Conservation (phyloP, 2,797 vertebrate genomes). For the Margarornis squamiger region DNA sequence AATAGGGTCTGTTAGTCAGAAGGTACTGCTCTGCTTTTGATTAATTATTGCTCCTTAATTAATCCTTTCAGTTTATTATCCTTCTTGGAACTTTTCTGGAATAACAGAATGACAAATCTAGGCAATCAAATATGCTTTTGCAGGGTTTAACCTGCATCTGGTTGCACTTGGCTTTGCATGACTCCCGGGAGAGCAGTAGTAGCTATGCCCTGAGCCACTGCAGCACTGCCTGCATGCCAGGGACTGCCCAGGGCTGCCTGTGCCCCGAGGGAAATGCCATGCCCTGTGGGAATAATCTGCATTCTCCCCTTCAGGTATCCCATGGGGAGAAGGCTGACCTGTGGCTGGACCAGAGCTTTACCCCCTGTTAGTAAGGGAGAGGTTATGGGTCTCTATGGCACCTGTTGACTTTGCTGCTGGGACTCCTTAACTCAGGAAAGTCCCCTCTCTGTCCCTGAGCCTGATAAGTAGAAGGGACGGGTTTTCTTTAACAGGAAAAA, state of each 20-base stretch:
- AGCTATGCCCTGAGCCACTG: rapidly evolving
- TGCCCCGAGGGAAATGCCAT: not conserved
- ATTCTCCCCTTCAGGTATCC: rapidly evolving
- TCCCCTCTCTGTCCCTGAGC: not conserved
- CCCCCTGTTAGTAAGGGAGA: not conserved
- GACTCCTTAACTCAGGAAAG: not conserved
- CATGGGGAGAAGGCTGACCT: not conserved
- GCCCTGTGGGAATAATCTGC: rapidly evolving
- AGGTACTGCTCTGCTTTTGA: not conserved
- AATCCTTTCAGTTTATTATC: not conserved
- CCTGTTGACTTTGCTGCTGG: not conserved
- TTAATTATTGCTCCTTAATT: conserved; percentile 21
- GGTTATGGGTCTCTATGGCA: not conserved
- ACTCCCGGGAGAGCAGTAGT: not conserved
- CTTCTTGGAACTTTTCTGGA: not conserved
- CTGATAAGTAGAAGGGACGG: not conserved
- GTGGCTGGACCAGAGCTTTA: not conserved
- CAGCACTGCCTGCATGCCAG: not conserved
- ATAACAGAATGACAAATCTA: not conserved
- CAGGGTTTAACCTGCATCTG: not conserved
- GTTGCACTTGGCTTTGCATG: not conserved
- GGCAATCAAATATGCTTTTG: not conserved
- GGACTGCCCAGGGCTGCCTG: not conserved
- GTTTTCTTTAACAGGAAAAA: conserved; percentile 44
- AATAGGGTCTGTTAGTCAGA: not conserved